These are phyloP conservation scores for Labeo catla DNA, from an alignment of 2,113 vertebrate species.

Conservation along the genomic window DNA sequence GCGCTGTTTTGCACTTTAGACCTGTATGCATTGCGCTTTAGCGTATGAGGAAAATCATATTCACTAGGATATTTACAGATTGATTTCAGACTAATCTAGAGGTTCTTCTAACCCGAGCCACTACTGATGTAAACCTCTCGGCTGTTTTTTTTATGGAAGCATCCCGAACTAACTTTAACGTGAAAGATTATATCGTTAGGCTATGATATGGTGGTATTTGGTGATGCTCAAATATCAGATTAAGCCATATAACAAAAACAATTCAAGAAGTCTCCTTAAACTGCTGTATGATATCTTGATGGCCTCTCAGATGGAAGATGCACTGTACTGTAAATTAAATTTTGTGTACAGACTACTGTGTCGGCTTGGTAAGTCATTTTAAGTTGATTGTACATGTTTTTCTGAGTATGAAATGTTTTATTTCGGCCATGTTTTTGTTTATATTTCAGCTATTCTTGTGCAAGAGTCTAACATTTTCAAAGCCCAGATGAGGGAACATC, in stretches of 20 bases:
- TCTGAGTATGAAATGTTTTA: neutral
- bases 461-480: neutral
- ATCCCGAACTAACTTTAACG: neutral
- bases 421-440: neutral
- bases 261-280: neutral
- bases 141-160: neutral
- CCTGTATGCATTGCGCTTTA: slow-evolving; percentile 55
- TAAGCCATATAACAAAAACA: slow-evolving; percentile 26
- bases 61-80: slow-evolving; percentile 39
- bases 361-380: neutral
- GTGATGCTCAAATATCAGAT: neutral
- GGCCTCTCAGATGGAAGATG: slow-evolving; percentile 5
- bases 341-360: slow-evolving; percentile 28
- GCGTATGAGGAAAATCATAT: slow-evolving; percentile 8
- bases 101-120: neutral
- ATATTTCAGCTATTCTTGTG: neutral
- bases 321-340: slow-evolving; percentile 48
- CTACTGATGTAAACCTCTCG: neutral
- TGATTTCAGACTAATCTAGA: slow-evolving; percentile 26
- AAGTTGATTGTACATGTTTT: neutral
- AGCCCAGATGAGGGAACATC: neutral
- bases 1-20: slow-evolving; percentile 57
- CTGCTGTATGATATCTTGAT: neutral
- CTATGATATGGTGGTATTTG: neutral
- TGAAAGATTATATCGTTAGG: neutral